These are phyloP conservation scores for Semaprochilodus insignis DNA, from an alignment of 2,797 vertebrate species.

Conservation along the genomic window DNA sequence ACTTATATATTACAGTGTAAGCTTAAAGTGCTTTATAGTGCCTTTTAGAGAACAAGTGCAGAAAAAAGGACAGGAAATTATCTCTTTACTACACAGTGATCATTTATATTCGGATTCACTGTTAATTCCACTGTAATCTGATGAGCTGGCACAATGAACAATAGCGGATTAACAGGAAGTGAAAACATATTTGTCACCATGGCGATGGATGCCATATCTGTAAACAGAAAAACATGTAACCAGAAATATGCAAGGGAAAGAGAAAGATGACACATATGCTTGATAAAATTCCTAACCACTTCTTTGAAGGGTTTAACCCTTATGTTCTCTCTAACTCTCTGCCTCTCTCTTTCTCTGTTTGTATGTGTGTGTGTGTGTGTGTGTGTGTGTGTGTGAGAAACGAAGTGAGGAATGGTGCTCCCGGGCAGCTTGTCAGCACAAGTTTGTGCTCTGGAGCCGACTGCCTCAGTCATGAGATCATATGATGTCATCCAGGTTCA, in stretches of 20 bases:
- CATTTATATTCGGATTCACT: conserved; percentile 5
- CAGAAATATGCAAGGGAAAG: conserved; percentile 9
- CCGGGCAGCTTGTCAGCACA: conserved; percentile 72
- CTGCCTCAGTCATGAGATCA: conserved; percentile 83
- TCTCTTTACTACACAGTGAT: not conserved
- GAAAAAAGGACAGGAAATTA: not conserved
- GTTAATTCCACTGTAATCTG: conserved; percentile 40
- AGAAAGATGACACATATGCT: conserved; percentile 30
- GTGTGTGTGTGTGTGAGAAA: not conserved
- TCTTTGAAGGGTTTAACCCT: not conserved
- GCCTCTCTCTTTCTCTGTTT: conserved; percentile 13
- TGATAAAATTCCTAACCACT: conserved; percentile 26
- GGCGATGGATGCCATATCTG: conserved; percentile 53
- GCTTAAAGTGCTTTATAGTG: not conserved
- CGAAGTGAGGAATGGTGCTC: conserved; percentile 35
- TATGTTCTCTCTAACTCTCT: not conserved
- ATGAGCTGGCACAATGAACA: conserved; percentile 59
- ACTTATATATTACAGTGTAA: not conserved
- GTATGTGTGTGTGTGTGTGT: conserved; percentile 3
- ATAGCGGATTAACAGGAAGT: conserved; percentile 64
- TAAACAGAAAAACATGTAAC: conserved; percentile 57
- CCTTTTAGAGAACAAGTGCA: not conserved
- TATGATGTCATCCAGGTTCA: conserved; percentile 80
- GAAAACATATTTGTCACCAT: conserved; percentile 60
- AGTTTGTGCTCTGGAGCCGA: conserved; percentile 70